These are phyloP conservation scores for Penaeus monodon DNA, from an alignment of 2,888 invertebrate species.

Conservation along the genomic window DNA sequence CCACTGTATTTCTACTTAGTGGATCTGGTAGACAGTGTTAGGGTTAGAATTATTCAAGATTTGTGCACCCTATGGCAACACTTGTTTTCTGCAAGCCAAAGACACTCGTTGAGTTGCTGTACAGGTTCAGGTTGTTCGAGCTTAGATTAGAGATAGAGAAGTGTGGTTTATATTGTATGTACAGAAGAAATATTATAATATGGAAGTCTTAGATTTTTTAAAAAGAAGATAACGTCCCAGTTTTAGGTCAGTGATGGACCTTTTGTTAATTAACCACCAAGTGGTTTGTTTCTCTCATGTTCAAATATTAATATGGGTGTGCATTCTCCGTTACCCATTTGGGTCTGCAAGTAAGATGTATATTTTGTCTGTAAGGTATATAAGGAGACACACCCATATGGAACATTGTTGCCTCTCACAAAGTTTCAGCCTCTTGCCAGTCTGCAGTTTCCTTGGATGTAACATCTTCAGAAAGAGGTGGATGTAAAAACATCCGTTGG, in stretches of 20 bases:
- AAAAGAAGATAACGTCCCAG: slow-evolving; percentile 60
- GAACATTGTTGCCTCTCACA: slow-evolving; percentile 53
- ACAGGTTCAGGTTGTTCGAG: slow-evolving; percentile 63
- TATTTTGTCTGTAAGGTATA: slow-evolving; percentile 57
- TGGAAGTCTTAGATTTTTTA: slow-evolving; percentile 55
- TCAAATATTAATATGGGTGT: slow-evolving; percentile 53
- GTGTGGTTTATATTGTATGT: slow-evolving; percentile 61
- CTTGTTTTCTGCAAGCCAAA: slow-evolving; percentile 63
- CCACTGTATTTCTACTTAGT: too few relatives aligned
- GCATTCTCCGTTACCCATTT: slow-evolving; percentile 42
- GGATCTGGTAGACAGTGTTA: too few relatives aligned
- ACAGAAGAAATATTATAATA: slow-evolving; percentile 59
- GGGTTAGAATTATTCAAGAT: slow-evolving; percentile 26
- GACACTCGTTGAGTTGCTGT: slow-evolving; percentile 62
- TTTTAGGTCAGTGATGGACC: slow-evolving; percentile 60
- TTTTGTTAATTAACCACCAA: slow-evolving; percentile 62
- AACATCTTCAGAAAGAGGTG: too few relatives aligned
- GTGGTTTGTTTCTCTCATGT: slow-evolving; percentile 61
- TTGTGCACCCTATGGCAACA: slow-evolving; percentile 59
- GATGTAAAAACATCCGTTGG: too few relatives aligned
- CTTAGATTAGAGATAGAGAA: slow-evolving; percentile 62
- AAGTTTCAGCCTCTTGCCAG: slow-evolving; percentile 44
- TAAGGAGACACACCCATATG: slow-evolving; percentile 53
- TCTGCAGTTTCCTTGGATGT: slow-evolving; percentile 32
- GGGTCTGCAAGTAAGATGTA: slow-evolving; percentile 58